phyloP scores from a whole-genome alignment of 1,140 invertebrate genomes.

The Epicauta chinensis region DNA sequence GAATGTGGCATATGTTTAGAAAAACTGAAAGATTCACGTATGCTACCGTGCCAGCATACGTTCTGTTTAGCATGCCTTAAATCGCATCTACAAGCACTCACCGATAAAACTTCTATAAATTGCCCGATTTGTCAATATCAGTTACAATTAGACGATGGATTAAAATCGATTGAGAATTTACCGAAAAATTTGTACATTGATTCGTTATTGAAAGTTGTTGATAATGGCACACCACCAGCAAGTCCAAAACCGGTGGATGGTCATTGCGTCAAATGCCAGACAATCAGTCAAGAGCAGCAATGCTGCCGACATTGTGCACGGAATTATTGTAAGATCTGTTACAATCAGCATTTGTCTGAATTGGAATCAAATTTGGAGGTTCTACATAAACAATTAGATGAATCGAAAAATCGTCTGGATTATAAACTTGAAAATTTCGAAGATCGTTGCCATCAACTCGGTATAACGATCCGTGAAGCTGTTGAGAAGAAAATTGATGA shows the following conservation, averaged over 20 bases:
- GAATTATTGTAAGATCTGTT: slow-evolving; percentile 53
- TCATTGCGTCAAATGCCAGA: slow-evolving; percentile 44
- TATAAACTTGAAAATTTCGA: slow-evolving; percentile 49
- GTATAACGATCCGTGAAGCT: slow-evolving; percentile 44
- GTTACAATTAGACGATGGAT: slow-evolving; percentile 38
- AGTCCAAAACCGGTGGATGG: slow-evolving; percentile 33
- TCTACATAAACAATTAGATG: slow-evolving; percentile 46
- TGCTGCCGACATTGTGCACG: slow-evolving; percentile 52
- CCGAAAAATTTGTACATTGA: slow-evolving; percentile 55
- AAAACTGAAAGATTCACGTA: slow-evolving; percentile 57
- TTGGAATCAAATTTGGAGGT: slow-evolving; percentile 49
- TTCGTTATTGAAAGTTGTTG: slow-evolving; percentile 43
- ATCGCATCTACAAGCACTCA: slow-evolving; percentile 41
- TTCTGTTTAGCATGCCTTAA: slow-evolving; percentile 60
- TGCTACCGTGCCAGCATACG: slow-evolving; percentile 70
- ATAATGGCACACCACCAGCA: slow-evolving; percentile 19
- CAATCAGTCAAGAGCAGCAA: slow-evolving; percentile 42
- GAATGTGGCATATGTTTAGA: slow-evolving; percentile 67
- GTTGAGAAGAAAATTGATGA: slow-evolving; percentile 46
- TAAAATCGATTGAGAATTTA: slow-evolving; percentile 44
- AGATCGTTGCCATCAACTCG: slow-evolving; percentile 46
- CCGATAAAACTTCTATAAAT: slow-evolving; percentile 12
- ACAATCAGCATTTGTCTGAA: slow-evolving; percentile 50
- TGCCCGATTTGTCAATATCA: slow-evolving; percentile 35
- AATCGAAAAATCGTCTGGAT: slow-evolving; percentile 44